A percentile compares a stretch with the other conserved stretches of the same genome.
Evolutionary conservation across 2,113 vertebrate species (phyloP).

Genomic region (Cisticola juncidis): DNA sequence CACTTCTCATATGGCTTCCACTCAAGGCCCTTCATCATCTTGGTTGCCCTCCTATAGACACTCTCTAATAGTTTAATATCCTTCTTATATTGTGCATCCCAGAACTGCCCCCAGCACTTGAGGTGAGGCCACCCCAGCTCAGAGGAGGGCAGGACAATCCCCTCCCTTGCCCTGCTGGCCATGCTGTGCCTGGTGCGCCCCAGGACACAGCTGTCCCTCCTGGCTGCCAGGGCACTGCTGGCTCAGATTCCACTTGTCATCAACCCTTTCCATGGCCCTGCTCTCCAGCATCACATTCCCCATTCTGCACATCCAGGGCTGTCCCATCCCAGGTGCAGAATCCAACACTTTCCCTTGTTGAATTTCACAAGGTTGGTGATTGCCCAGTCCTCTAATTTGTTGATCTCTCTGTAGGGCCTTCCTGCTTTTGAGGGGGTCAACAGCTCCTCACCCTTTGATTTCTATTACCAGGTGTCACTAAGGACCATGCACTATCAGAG

Average conservation of each 20-base stretch:
- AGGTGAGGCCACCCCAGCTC: fast-evolving
- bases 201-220: fast-evolving
- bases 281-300: not conserved
- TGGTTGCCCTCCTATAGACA: not conserved
- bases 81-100: fast-evolving
- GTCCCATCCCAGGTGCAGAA: no score
- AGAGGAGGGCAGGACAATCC: not conserved
- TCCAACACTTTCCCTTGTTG: fast-evolving
- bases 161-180: fast-evolving
- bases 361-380: not conserved
- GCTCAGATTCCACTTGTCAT: fast-evolving
- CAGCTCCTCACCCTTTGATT: not conserved
- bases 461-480: not conserved
- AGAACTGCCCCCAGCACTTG: fast-evolving
- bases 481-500: not conserved
- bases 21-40: not conserved
- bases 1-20: fast-evolving
- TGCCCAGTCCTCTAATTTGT: no score
- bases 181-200: not conserved
- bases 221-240: not conserved
- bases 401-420: not conserved
- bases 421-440: not conserved
- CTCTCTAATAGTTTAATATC: not conserved
- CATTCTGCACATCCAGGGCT: not conserved
- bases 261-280: fast-evolving